These are phyloP conservation scores for Rhagium mordax DNA, from an alignment of 2,888 invertebrate species.

Conservation along the genomic window DNA sequence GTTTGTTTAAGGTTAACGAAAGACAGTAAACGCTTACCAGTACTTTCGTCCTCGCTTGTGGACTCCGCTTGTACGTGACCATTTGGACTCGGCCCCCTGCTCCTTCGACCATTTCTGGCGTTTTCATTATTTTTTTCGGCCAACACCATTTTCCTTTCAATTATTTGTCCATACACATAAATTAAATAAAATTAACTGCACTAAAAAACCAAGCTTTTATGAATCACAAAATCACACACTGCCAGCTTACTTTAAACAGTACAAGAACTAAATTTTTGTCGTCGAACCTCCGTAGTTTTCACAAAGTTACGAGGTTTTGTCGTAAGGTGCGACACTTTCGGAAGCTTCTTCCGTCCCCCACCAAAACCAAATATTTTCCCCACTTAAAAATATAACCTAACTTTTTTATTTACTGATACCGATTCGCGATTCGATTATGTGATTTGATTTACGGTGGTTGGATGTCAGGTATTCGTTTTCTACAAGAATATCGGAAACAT, in stretches of 20 bases:
- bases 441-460: too few species aligned
- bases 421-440: too few species aligned
- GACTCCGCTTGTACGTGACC: constrained; percentile 86
- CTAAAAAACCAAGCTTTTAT: constrained; percentile 42
- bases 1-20: neutral
- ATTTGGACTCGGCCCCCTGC: constrained; percentile 93
- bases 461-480: too few species aligned
- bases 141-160: constrained; percentile 80
- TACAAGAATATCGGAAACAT: neutral
- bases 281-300: constrained; percentile 65
- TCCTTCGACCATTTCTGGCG: constrained; percentile 89
- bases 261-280: constrained; percentile 49
- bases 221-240: constrained; percentile 55
- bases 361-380: constrained; percentile 14
- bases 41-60: constrained; percentile 89
- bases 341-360: constrained; percentile 37
- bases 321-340: constrained; percentile 35
- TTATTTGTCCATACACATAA: constrained; percentile 27
- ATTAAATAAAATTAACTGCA: constrained; percentile 33
- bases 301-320: constrained; percentile 30
- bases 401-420: too few species aligned
- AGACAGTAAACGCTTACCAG: constrained; percentile 59
- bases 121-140: constrained; percentile 90
- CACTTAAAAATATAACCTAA: neutral
- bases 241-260: constrained; percentile 39